phyloP scores from a whole-genome alignment of 2,888 invertebrate genomes.

The Pammene fasciana region DNA sequence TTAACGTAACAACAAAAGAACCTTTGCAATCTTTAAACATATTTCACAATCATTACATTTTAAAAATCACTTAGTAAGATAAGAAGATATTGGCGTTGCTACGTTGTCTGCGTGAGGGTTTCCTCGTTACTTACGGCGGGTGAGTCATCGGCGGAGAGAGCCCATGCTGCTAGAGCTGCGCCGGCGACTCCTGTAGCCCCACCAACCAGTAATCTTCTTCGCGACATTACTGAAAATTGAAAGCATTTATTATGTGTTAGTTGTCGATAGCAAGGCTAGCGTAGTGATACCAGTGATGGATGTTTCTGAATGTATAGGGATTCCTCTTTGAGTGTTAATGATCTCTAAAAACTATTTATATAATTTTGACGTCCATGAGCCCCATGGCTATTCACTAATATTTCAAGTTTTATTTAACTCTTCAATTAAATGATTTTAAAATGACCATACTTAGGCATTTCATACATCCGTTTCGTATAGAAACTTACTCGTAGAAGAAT shows the following conservation, averaged over 20 bases:
- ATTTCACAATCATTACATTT: slow-evolving; percentile 14
- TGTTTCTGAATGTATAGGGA: not conserved
- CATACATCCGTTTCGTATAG: too few species aligned
- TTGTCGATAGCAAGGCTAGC: not conserved
- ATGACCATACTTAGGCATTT: too few species aligned
- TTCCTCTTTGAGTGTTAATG: too few species aligned
- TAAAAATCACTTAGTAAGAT: not conserved
- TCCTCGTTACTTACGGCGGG: slow-evolving; percentile 61
- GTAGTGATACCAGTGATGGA: not conserved
- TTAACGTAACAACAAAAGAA: not conserved
- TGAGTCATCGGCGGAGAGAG: slow-evolving; percentile 83
- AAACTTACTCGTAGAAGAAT: too few species aligned
- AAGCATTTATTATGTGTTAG: not conserved
- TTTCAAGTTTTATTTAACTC: too few species aligned
- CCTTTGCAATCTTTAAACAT: not conserved
- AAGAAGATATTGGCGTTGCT: slow-evolving; percentile 12
- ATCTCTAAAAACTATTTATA: too few species aligned
- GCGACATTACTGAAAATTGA: slow-evolving; percentile 76
- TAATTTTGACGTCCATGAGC: too few species aligned
- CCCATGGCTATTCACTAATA: too few species aligned
- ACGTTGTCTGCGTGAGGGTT: slow-evolving; percentile 39
- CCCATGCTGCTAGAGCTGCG: slow-evolving; percentile 84
- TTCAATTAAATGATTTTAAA: too few species aligned
- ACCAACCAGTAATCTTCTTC: slow-evolving; percentile 83
- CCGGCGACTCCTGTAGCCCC: slow-evolving; percentile 85